These are phyloP conservation scores for Cryptocephalus primarius DNA, from an alignment of 2,888 invertebrate species.

Conservation along the genomic window DNA sequence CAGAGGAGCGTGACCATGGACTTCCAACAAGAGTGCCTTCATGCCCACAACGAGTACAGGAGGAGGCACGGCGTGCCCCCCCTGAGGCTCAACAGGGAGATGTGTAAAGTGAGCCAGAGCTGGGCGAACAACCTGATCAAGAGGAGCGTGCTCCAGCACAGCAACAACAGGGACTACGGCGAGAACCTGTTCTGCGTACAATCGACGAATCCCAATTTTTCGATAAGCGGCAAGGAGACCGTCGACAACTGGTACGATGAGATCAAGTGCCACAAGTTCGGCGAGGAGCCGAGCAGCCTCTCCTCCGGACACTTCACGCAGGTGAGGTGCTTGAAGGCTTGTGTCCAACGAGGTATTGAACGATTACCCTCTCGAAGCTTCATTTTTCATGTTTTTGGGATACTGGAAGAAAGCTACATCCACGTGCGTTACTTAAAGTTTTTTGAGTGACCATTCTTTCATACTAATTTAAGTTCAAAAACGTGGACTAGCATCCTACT, in stretches of 20 bases:
- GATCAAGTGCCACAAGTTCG: conserved; percentile 58
- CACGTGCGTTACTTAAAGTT: too few relatives aligned
- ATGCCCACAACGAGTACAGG: conserved; percentile 48
- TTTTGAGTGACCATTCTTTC: too few relatives aligned
- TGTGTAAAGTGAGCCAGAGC: conserved; percentile 41
- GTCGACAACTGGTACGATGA: conserved; percentile 70
- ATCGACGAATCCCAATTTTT: conserved; percentile 53
- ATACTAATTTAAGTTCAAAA: too few relatives aligned
- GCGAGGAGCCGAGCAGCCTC: conserved; percentile 52
- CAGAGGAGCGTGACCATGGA: conserved; percentile 21
- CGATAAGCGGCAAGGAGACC: conserved; percentile 55
- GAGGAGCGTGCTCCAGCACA: conserved; percentile 43
- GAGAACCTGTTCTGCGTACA: conserved; percentile 65
- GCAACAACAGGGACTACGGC: conserved; percentile 45
- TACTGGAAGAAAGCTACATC: too few relatives aligned
- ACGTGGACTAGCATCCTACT: too few relatives aligned
- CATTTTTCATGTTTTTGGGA: too few relatives aligned
- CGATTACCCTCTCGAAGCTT: too few relatives aligned
- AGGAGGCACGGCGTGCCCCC: conserved; percentile 45
- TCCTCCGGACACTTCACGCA: conserved; percentile 64
- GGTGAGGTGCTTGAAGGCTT: conserved; percentile 12
- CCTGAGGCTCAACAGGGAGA: conserved; percentile 43
- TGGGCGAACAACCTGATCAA: conserved; percentile 44
- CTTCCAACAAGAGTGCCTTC: conserved; percentile 40
- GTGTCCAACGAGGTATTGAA: too few relatives aligned